phyloP scores from a whole-genome alignment of 2,888 invertebrate genomes.

The Nysson spinosus region DNA sequence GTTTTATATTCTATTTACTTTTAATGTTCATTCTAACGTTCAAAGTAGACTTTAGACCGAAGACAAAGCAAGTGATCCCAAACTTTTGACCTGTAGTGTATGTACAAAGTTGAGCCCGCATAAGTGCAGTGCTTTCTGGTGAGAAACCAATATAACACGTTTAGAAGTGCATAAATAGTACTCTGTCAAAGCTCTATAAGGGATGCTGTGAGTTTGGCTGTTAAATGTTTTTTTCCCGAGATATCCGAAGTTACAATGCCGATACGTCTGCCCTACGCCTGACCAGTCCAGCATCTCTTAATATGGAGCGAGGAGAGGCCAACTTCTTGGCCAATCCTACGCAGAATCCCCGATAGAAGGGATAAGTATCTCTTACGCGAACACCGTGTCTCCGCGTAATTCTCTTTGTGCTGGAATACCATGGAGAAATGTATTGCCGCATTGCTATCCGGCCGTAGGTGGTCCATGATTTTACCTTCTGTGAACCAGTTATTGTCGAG shows the following conservation, averaged over 20 bases:
- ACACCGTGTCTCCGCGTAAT: constrained; percentile 24
- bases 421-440: constrained; percentile 5
- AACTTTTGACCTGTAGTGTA: too few relatives aligned
- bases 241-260: constrained; percentile 5
- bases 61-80: too few relatives aligned
- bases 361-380: constrained; percentile 43
- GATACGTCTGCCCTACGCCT: constrained; percentile 8
- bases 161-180: too few relatives aligned
- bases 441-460: constrained; percentile 4
- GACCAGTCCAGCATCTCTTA: constrained; percentile 37
- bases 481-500: too few relatives aligned
- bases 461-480: background rate
- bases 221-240: background rate
- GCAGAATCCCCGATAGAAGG: constrained; percentile 44
- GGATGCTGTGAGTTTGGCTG: too few relatives aligned
- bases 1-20: too few relatives aligned
- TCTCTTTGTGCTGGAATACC: background rate
- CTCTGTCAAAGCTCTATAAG: too few relatives aligned
- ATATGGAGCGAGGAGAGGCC: constrained; percentile 44
- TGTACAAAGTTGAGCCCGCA: too few relatives aligned
- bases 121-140: too few relatives aligned
- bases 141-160: too few relatives aligned
- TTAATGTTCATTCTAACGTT: too few relatives aligned
- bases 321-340: constrained; percentile 45
- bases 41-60: too few relatives aligned